A percentile compares a stretch with the other conserved stretches of the same genome.
Evolutionary conservation across 2,888 invertebrate species (phyloP).

Genomic region (Augiades crinisus): DNA sequence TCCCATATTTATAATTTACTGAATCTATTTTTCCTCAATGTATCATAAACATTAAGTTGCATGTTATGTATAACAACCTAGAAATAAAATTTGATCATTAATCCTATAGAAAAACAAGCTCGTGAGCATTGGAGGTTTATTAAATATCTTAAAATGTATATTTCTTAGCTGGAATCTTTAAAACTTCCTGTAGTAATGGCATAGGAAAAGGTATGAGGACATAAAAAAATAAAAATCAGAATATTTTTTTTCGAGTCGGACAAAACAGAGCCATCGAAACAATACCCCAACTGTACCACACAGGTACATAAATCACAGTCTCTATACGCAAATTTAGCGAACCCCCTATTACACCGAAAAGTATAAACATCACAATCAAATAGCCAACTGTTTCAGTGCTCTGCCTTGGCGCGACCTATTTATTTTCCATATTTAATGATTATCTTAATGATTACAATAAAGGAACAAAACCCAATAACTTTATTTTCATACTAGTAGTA

Average conservation of each 20-base stretch:
- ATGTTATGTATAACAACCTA: too few relatives aligned
- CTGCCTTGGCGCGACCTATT: constrained; percentile 55
- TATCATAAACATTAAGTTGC: too few relatives aligned
- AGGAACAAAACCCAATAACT: constrained; percentile 80
- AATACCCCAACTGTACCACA: constrained; percentile 55
- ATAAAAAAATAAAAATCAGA: constrained; percentile 32
- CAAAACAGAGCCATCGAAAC: constrained; percentile 61
- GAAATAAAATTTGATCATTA: too few relatives aligned
- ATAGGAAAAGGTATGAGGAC: background rate
- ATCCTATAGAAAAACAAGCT: too few relatives aligned
- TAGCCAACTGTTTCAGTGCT: constrained; percentile 60
- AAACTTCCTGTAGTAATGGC: too few relatives aligned
- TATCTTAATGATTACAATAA: constrained; percentile 72
- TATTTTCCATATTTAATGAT: constrained; percentile 74
- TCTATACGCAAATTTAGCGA: constrained; percentile 60
- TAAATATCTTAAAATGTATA: too few relatives aligned
- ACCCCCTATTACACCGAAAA: constrained; percentile 58
- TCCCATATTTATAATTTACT: too few relatives aligned
- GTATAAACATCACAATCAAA: constrained; percentile 72
- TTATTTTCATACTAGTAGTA: constrained; percentile 71
- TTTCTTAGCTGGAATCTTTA: too few relatives aligned
- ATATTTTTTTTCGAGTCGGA: constrained; percentile 51
- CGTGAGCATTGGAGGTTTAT: too few relatives aligned
- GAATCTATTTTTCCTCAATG: too few relatives aligned
- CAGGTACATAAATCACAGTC: constrained; percentile 76